Percentiles rank a stretch among this genome's conserved stretches.
Conservation (phyloP, 2,888 invertebrate species). For the Abrostola triplasia region DNA sequence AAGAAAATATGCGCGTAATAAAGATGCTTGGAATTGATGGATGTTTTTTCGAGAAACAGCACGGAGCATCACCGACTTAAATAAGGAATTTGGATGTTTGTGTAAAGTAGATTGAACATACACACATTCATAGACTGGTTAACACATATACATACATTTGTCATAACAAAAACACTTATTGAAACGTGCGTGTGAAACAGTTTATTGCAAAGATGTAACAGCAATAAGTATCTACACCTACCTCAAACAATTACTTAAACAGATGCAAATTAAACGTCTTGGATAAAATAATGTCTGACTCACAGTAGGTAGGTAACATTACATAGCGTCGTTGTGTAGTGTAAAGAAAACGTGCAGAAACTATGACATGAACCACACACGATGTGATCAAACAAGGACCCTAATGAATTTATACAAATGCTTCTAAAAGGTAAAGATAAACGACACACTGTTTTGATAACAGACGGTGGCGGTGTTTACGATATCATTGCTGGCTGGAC, state of each 20-base stretch:
- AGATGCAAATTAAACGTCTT: slow-evolving; percentile 37
- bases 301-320: slow-evolving; percentile 20
- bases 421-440: slow-evolving; percentile 58
- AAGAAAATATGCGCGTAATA: too few relatives aligned
- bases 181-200: slow-evolving; percentile 1
- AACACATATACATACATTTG: too few relatives aligned
- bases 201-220: neutral
- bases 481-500: slow-evolving; percentile 34
- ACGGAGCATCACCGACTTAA: too few relatives aligned
- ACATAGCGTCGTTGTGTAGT: slow-evolving; percentile 35
- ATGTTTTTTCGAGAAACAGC: too few relatives aligned
- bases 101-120: too few relatives aligned
- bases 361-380: slow-evolving; percentile 47
- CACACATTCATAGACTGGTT: too few relatives aligned
- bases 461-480: slow-evolving; percentile 43
- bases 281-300: slow-evolving; percentile 46
- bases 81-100: too few relatives aligned
- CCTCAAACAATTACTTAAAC: slow-evolving; percentile 6
- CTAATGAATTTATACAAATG: slow-evolving; percentile 47
- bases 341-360: slow-evolving; percentile 16
- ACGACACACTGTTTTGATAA: slow-evolving; percentile 64
- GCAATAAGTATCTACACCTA: neutral
- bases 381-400: slow-evolving; percentile 38
- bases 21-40: too few relatives aligned
- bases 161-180: slow-evolving; percentile 10